Percentiles rank a stretch among this genome's conserved stretches.
These are phyloP conservation scores for Chloromyia formosa DNA, from an alignment of 2,888 invertebrate genomes.

Conservation along the genomic window DNA sequence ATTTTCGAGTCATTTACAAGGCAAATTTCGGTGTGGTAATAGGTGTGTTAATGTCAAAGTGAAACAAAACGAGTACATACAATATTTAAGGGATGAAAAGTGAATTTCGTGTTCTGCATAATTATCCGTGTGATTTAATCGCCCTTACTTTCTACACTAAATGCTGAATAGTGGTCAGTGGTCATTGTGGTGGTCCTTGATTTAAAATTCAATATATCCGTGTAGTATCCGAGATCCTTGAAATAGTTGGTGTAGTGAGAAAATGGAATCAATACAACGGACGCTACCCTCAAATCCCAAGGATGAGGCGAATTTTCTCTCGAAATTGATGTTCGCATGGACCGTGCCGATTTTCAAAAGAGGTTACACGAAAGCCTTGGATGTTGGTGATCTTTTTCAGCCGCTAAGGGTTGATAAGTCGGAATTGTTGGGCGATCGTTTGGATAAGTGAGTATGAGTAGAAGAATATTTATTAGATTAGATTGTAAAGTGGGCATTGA, in stretches of 20 bases:
- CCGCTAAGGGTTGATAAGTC: conserved; percentile 65
- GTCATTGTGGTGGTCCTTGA: too few species aligned
- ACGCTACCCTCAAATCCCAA: conserved; percentile 61
- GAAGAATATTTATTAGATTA: not conserved
- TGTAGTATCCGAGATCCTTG: too few species aligned
- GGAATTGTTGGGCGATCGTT: conserved; percentile 63
- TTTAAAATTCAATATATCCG: too few species aligned
- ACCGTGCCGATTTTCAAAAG: conserved; percentile 65
- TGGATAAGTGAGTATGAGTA: conserved; percentile 66
- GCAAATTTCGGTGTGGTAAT: not conserved
- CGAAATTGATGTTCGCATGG: conserved; percentile 67
- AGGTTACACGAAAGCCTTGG: conserved; percentile 65
- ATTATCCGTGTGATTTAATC: too few species aligned
- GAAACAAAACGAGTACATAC: too few species aligned
- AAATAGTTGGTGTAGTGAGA: not conserved
- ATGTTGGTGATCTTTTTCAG: conserved; percentile 65
- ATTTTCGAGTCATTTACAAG: not conserved
- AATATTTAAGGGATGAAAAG: too few species aligned
- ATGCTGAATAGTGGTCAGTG: too few species aligned
- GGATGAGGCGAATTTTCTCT: conserved; percentile 64
- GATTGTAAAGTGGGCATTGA: too few species aligned
- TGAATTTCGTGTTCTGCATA: too few species aligned
- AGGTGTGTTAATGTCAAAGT: not conserved
- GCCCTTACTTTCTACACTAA: too few species aligned
- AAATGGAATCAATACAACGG: conserved; percentile 44